phyloP scores from a whole-genome alignment of 2,797 vertebrate species.

The Spondyliosoma cantharus region DNA sequence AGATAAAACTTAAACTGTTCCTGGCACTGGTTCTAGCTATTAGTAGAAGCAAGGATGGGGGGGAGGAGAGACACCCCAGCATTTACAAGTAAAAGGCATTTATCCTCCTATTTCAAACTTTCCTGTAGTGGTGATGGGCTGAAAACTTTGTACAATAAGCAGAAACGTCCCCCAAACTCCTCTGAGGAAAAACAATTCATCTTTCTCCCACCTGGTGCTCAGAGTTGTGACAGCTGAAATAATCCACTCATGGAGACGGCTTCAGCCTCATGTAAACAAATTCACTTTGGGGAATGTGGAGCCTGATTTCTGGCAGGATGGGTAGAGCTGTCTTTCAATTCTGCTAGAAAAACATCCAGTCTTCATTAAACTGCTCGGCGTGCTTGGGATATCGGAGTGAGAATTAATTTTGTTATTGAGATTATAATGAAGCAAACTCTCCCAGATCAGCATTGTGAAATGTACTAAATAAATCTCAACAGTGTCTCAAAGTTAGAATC shows the following conservation, averaged over 20 bases:
- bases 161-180: slow-evolving; percentile 33
- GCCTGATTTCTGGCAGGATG: slow-evolving; percentile 43
- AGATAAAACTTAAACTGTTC: background rate
- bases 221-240: slow-evolving; percentile 69
- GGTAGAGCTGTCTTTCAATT: slow-evolving; percentile 31
- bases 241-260: slow-evolving; percentile 58
- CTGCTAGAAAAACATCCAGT: slow-evolving; percentile 13
- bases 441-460: slow-evolving; percentile 6
- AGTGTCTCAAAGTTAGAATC: slow-evolving; percentile 17
- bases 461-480: slow-evolving; percentile 1
- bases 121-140: background rate
- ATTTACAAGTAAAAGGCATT: background rate
- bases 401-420: slow-evolving; percentile 2
- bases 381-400: background rate
- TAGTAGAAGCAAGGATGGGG: background rate
- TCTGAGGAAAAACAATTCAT: slow-evolving; percentile 32
- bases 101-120: slow-evolving; percentile 4
- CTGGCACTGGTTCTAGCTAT: background rate
- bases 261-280: slow-evolving; percentile 57
- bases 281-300: slow-evolving; percentile 41
- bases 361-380: slow-evolving; percentile 9
- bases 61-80: background rate
- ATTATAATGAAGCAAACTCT: slow-evolving; percentile 16
- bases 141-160: slow-evolving; percentile 13
- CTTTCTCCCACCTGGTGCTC: slow-evolving; percentile 44